Percentiles rank a stretch among this genome's conserved stretches.
Conservation (phyloP, 2,797 vertebrate species). For the Myotis findleyi region DNA sequence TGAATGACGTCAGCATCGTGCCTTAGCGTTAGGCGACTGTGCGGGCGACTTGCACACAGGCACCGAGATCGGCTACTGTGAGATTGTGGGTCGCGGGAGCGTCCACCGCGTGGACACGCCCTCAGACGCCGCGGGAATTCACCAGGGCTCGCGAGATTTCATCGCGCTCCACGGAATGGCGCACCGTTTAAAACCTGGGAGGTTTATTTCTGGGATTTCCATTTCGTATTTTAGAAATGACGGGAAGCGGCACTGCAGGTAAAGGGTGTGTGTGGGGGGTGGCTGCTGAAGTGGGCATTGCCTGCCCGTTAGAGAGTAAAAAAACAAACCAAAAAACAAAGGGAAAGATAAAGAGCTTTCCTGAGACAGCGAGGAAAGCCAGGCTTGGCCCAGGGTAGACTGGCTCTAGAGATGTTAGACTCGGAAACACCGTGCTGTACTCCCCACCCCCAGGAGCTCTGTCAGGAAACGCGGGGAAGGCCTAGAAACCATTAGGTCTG, state of each 20-base stretch:
- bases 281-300: background rate
- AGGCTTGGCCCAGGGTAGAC: background rate
- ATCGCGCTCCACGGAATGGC: background rate
- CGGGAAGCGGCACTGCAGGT: background rate
- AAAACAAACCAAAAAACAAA: background rate
- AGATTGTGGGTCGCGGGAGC: background rate
- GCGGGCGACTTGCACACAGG: background rate
- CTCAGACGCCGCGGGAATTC: too few species aligned
- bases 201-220: background rate
- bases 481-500: too few species aligned
- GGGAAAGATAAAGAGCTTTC: background rate
- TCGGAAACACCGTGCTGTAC: background rate
- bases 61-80: background rate
- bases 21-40: accelerated
- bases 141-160: background rate
- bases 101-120: too few species aligned
- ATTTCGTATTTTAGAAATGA: background rate
- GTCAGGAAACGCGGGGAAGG: background rate
- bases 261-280: background rate
- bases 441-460: too few species aligned
- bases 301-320: background rate
- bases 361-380: background rate
- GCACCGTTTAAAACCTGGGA: accelerated
- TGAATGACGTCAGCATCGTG: accelerated
- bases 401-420: background rate